These are phyloP conservation scores for Lithophane leautieri DNA, from an alignment of 2,888 invertebrate species.

Conservation along the genomic window DNA sequence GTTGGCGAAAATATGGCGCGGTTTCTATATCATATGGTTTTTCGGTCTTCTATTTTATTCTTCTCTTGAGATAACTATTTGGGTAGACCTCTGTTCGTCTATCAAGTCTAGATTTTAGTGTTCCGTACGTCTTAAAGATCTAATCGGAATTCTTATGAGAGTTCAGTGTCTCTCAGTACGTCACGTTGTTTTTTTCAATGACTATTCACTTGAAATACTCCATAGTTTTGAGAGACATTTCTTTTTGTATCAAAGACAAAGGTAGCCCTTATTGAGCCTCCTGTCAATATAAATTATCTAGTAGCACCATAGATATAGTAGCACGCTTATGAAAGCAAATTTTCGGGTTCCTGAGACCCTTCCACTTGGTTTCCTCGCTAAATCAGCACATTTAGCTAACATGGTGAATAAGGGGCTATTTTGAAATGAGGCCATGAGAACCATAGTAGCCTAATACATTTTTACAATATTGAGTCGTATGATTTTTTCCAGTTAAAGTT, in stretches of 20 bases:
- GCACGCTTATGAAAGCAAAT: constrained; percentile 42
- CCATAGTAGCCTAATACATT: too few relatives aligned
- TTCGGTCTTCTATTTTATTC: constrained; percentile 1
- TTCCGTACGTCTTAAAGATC: not conserved
- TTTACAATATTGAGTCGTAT: too few relatives aligned
- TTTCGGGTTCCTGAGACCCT: constrained; percentile 36
- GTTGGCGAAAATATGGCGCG: constrained; percentile 11
- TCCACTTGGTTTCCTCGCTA: constrained; percentile 28
- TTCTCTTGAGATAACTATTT: not conserved
- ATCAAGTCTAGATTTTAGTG: not conserved
- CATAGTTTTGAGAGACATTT: not conserved
- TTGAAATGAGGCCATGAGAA: too few relatives aligned
- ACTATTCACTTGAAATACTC: not conserved
- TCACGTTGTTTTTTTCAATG: not conserved
- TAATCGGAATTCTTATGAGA: not conserved
- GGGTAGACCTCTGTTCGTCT: not conserved
- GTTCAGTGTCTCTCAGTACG: not conserved
- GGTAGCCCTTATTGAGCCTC: not conserved
- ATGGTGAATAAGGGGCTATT: constrained; percentile 16
- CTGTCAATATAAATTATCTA: constrained; percentile 37
- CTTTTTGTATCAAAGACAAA: constrained; percentile 28
- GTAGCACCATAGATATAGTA: too few relatives aligned
- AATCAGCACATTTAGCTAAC: constrained; percentile 35
- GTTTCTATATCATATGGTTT: constrained; percentile 9
- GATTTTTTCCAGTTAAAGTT: too few relatives aligned